These are phyloP conservation scores for Paracyclopina nana DNA, from an alignment of 1,140 invertebrate species.

Conservation along the genomic window DNA sequence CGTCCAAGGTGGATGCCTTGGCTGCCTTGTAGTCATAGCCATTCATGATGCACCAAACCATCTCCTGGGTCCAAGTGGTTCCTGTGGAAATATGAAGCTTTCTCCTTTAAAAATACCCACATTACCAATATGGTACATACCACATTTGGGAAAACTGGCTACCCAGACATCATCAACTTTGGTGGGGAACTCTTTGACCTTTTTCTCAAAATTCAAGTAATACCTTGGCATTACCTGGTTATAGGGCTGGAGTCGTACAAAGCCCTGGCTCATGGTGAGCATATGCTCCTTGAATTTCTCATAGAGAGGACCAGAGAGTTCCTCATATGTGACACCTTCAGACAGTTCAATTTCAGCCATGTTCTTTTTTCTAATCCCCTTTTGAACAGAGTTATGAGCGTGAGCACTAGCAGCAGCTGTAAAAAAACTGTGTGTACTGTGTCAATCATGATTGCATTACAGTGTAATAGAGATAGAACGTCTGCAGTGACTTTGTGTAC, in stretches of 20 bases:
- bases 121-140: background rate
- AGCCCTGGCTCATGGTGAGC: background rate
- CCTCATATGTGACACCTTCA: background rate
- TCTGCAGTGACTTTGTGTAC: no score
- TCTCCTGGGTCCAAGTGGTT: slow-evolving; percentile 11
- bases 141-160: slow-evolving; percentile 5
- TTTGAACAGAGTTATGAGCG: no score
- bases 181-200: background rate
- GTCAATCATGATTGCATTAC: no score
- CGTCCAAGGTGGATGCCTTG: background rate
- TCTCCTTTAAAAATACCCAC: no score
- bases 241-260: slow-evolving; percentile 2
- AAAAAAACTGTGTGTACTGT: no score
- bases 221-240: background rate
- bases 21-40: background rate
- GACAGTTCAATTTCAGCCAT: background rate
- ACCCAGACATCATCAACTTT: slow-evolving; percentile 4
- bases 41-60: slow-evolving; percentile 7
- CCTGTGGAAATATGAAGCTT: no score
- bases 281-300: no score
- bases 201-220: background rate
- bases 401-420: no score
- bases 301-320: background rate
- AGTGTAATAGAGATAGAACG: no score
- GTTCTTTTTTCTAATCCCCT: no score